Base-by-base conservation (phyloP, 1,140 invertebrate genomes). In the Pinna nobilis region DNA sequence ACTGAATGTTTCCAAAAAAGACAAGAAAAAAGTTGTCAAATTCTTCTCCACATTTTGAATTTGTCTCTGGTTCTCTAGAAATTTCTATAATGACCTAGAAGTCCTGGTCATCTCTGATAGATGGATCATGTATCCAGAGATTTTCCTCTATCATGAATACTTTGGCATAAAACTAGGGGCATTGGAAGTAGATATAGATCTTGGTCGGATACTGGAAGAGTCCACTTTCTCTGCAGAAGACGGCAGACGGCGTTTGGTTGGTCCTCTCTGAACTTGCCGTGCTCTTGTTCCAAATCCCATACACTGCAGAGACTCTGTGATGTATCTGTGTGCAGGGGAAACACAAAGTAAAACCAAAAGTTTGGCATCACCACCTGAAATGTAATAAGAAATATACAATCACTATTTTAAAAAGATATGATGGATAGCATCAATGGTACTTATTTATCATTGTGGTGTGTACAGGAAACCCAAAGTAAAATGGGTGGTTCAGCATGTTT, bases 331-430 rank as follows among this genome's bases (percentile, higher is more conserved):
- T 6, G 86, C 76, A 28, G 86, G 86, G 0, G 86, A 85, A 6
- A 87, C 84, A 74, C 86, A 87, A 57, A 87, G 76, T 20, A 87
- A 69, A 3, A 86, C 77, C 33, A 87, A 70, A 13, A 87, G 72
- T 65, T 87, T 87, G 61, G 86, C 84, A 81, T 87, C 83, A 18
- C 86, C 86, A 76, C 86, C 86, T 87, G 70, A n/a, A 53, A 55
- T 66, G 68, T 37, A 63, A 44, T 28, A 67, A n/a, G n/a, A n/a
- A n/a, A n/a, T n/a, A n/a, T n/a, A n/a, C n/a, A n/a, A n/a, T n/a
- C n/a, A 63, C 44, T n/a, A 55, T n/a, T 44, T 53, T 11, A 15
- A 23, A 49, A 57, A 25, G 23, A 33, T 32, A 28, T 9, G 20
- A 23, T 51, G 47, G 32, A 35, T 32, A n/a, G n/a, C n/a, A n/a